These are phyloP conservation scores for Lordiphosa clarofinis DNA, from an alignment of 1,140 invertebrate genomes.

Conservation along the genomic window DNA sequence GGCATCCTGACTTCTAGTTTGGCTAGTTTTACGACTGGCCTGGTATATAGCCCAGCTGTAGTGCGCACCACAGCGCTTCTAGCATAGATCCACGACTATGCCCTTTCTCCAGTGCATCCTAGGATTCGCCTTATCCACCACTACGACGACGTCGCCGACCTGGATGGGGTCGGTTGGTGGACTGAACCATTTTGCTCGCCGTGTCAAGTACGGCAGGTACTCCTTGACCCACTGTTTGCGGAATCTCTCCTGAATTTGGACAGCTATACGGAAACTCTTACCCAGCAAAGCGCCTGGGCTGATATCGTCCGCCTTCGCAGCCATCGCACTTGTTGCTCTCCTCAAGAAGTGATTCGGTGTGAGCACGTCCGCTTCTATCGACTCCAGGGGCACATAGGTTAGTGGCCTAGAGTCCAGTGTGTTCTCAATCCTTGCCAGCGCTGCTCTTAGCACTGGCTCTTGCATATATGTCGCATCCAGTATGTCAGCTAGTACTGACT, in stretches of 20 bases:
- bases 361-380: no score
- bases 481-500: neutral
- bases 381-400: no score
- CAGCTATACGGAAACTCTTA: constrained; percentile 1
- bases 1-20: neutral
- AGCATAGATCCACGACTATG: neutral
- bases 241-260: neutral
- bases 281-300: neutral
- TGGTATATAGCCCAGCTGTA: neutral
- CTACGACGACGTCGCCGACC: neutral
- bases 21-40: neutral
- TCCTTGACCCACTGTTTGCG: neutral
- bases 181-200: neutral
- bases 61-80: neutral
- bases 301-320: neutral
- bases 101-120: neutral
- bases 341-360: neutral
- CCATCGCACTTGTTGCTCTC: neutral
- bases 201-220: neutral
- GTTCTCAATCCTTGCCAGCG: neutral
- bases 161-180: neutral
- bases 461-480: no score
- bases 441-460: neutral
- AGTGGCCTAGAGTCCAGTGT: neutral
- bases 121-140: neutral